phyloP scores from a whole-genome alignment of 2,888 invertebrate genomes.

The Amblyjoppa proteus region DNA sequence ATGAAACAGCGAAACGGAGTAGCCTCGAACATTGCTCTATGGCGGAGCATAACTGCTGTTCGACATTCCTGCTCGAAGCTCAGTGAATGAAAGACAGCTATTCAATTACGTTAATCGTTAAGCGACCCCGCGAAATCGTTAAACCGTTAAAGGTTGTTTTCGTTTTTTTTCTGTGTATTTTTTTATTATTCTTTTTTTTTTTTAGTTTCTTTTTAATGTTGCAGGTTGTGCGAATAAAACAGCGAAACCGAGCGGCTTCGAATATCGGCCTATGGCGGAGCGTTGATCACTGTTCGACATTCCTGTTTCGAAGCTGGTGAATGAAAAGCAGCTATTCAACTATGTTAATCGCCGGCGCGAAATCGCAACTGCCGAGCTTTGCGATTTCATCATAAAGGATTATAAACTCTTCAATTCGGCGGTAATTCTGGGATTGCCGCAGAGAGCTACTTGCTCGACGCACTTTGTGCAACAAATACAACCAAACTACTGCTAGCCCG shows the following conservation, averaged over 20 bases:
- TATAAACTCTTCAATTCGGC: neutral
- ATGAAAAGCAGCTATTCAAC: neutral
- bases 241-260: too few relatives aligned
- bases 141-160: too few relatives aligned
- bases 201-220: too few relatives aligned
- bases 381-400: conserved; percentile 5
- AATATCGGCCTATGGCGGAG: neutral
- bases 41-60: too few relatives aligned
- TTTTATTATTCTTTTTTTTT: too few relatives aligned
- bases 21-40: neutral
- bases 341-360: neutral
- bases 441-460: neutral
- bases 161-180: too few relatives aligned
- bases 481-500: neutral
- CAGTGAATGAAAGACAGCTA: neutral
- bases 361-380: neutral
- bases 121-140: neutral
- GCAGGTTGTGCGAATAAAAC: too few relatives aligned
- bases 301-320: neutral
- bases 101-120: neutral
- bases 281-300: neutral
- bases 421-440: neutral
- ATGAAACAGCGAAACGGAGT: too few relatives aligned
- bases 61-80: neutral
- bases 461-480: neutral